Evolutionary conservation across 2,888 invertebrate species (phyloP).

Genomic region (Drosophila formosana): DNA sequence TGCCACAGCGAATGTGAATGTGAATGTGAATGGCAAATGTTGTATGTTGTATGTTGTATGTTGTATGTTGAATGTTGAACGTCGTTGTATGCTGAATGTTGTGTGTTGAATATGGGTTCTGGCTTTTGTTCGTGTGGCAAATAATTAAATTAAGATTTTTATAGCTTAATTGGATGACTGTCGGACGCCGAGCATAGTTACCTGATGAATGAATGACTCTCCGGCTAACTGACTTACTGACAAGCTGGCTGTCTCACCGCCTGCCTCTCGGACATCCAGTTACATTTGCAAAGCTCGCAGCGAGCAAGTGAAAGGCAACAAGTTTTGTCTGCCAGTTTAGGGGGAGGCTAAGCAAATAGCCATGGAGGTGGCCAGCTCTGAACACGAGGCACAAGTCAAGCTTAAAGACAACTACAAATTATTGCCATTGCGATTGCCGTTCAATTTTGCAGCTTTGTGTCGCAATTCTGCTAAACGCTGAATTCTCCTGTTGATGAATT

Average conservation of each 20-base stretch:
- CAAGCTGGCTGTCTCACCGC: conserved; percentile 5
- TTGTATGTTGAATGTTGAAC: conserved; percentile 4
- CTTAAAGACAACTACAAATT: not conserved
- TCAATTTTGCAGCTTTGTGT: too few relatives aligned
- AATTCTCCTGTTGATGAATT: too few relatives aligned
- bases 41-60: conserved; percentile 22
- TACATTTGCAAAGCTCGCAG: conserved; percentile 46
- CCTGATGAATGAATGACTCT: conserved; percentile 61
- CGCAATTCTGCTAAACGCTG: too few relatives aligned
- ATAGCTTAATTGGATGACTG: conserved; percentile 77
- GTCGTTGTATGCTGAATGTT: not conserved
- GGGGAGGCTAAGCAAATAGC: conserved; percentile 17
- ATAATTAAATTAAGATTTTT: conserved; percentile 79
- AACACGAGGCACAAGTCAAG: conserved; percentile 1
- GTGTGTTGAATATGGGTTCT: conserved; percentile 29
- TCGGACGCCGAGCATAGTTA: conserved; percentile 51
- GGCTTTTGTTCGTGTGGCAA: conserved; percentile 72
- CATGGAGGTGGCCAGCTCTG: conserved; percentile 43
- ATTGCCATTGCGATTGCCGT: not conserved
- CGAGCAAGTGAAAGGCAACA: conserved; percentile 56
- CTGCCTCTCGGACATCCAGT: conserved; percentile 43
- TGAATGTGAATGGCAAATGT: conserved; percentile 62
- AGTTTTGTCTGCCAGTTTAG: conserved; percentile 32
- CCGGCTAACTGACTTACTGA: not conserved
- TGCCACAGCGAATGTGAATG: conserved; percentile 33